phyloP scores from a whole-genome alignment of 2,888 invertebrate species.

The Calliopum simillimum region DNA sequence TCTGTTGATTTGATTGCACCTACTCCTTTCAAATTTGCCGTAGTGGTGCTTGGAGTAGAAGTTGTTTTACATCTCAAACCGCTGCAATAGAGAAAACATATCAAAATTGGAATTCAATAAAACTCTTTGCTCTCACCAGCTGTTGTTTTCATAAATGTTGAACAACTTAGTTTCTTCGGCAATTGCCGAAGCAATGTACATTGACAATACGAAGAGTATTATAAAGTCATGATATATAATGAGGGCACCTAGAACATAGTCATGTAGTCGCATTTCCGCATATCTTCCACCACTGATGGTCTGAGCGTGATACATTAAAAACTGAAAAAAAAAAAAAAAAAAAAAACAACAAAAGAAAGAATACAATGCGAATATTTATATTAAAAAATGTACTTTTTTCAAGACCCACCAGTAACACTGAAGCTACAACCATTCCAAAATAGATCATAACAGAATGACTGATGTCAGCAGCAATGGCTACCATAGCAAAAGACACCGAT shows the following conservation, averaged over 20 bases:
- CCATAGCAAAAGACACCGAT: constrained; percentile 49
- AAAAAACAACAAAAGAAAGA: no score
- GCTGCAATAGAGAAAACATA: no score
- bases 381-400: no score
- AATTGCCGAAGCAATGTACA: constrained; percentile 4
- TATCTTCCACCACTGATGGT: constrained; percentile 58
- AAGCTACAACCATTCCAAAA: constrained; percentile 38
- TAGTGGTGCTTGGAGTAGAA: no score
- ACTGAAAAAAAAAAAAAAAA: constrained; percentile 49
- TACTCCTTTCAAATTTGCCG: no score
- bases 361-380: background rate
- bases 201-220: constrained; percentile 50
- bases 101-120: no score
- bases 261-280: constrained; percentile 57
- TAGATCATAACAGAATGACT: constrained; percentile 47
- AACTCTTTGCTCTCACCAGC: no score
- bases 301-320: constrained; percentile 58
- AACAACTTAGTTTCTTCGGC: no score
- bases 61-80: no score
- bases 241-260: constrained; percentile 53
- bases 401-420: constrained; percentile 10
- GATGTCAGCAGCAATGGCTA: constrained; percentile 42
- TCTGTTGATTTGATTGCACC: no score
- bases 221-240: constrained; percentile 56
- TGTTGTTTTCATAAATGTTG: no score